Evolutionary conservation across 1,140 invertebrate genomes (phyloP).

Genomic region (Magallana gigas): DNA sequence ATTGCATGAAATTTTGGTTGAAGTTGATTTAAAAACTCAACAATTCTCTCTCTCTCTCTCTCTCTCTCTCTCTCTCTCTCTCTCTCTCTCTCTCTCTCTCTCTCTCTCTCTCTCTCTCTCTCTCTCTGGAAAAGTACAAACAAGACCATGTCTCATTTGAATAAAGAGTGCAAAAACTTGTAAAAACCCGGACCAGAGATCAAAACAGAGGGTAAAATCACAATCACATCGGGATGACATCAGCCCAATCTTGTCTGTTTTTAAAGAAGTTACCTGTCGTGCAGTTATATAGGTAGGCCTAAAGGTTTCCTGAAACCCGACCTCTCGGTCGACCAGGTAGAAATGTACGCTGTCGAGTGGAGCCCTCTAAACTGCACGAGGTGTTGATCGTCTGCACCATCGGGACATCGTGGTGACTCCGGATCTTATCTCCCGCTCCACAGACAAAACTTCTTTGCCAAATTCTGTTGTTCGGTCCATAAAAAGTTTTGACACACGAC

Average conservation of each 20-base stretch:
- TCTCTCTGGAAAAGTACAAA: background rate
- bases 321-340: background rate
- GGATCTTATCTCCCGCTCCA: background rate
- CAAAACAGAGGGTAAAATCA: background rate
- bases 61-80: background rate
- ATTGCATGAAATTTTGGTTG: no score
- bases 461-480: no score
- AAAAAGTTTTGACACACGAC: no score
- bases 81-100: background rate
- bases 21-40: no score
- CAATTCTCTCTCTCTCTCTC: no score
- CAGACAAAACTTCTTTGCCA: background rate
- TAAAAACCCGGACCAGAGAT: background rate
- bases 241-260: slow-evolving; percentile 3
- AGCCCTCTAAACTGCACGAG: background rate
- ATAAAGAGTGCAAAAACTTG: background rate
- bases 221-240: background rate
- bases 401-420: background rate
- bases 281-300: background rate
- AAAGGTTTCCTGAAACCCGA: background rate
- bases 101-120: background rate
- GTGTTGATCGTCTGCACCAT: slow-evolving; percentile 15
- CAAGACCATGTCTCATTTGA: background rate
- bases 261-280: background rate
- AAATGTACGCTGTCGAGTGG: background rate